Percentiles rank a stretch among this genome's conserved stretches.
phyloP scores from a whole-genome alignment of 2,113 vertebrate species.

The Ahaetulla prasina region DNA sequence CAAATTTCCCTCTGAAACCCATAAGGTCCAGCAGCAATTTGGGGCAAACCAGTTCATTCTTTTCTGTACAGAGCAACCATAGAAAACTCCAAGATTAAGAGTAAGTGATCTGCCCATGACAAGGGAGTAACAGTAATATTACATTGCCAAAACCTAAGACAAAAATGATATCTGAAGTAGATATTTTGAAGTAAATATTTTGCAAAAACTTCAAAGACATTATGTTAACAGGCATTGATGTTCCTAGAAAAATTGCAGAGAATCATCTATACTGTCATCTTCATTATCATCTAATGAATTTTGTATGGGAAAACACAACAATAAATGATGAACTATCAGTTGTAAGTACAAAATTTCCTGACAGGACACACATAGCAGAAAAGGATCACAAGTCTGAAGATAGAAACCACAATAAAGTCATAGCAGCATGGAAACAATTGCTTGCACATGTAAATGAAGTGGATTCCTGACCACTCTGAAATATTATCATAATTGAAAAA shows the following conservation, averaged over 20 bases:
- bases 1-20: not conserved
- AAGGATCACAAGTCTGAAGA: too few species aligned
- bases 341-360: not conserved
- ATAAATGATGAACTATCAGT: not conserved
- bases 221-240: not conserved
- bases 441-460: not conserved
- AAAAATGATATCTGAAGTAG: not conserved
- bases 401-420: too few species aligned
- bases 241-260: not conserved
- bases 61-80: not conserved
- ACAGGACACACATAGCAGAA: too few species aligned
- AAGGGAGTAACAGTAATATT: not conserved
- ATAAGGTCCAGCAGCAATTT: not conserved
- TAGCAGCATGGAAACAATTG: too few species aligned
- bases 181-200: not conserved
- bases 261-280: not conserved
- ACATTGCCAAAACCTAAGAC: not conserved
- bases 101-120: not conserved
- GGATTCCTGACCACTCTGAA: not conserved
- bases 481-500: not conserved
- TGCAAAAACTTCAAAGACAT: not conserved
- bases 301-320: not conserved
- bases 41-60: not conserved
- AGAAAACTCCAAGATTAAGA: not conserved
- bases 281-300: not conserved